Evolutionary conservation across 2,113 vertebrate species (phyloP).

Genomic region (Chaetorhynchus papuensis): DNA sequence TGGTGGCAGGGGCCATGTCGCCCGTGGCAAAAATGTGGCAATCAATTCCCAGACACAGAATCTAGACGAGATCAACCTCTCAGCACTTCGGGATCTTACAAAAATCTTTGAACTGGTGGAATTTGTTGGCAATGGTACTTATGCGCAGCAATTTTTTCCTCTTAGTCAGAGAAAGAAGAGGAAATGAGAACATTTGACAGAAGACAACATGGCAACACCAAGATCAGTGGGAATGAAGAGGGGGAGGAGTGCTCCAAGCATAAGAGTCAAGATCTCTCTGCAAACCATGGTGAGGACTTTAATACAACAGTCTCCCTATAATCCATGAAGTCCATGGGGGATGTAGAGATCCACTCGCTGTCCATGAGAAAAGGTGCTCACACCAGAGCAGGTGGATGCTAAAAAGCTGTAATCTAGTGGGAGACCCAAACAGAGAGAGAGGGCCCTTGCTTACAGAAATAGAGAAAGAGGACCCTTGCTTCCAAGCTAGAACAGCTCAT

Average conservation of each 20-base stretch:
- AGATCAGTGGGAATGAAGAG: background rate
- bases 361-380: background rate
- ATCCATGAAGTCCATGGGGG: background rate
- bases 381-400: fast-evolving
- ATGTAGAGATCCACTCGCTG: background rate
- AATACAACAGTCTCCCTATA: background rate
- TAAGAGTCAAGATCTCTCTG: background rate
- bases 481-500: background rate
- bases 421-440: background rate
- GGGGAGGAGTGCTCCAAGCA: background rate
- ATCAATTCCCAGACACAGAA: background rate
- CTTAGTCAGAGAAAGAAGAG: background rate
- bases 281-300: background rate
- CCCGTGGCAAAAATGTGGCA: fast-evolving
- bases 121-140: background rate
- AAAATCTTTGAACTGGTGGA: background rate
- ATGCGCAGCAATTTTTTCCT: background rate
- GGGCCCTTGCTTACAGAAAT: too few species aligned
- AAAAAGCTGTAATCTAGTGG: background rate
- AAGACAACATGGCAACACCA: background rate
- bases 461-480: background rate
- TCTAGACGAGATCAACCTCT: background rate
- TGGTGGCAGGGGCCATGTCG: background rate
- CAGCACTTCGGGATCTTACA: background rate
- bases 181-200: background rate